Percentiles rank a stretch among this genome's conserved stretches.
These are phyloP conservation scores for Phaethornis superciliosus DNA, from an alignment of 2,113 vertebrate species.

Conservation along the genomic window DNA sequence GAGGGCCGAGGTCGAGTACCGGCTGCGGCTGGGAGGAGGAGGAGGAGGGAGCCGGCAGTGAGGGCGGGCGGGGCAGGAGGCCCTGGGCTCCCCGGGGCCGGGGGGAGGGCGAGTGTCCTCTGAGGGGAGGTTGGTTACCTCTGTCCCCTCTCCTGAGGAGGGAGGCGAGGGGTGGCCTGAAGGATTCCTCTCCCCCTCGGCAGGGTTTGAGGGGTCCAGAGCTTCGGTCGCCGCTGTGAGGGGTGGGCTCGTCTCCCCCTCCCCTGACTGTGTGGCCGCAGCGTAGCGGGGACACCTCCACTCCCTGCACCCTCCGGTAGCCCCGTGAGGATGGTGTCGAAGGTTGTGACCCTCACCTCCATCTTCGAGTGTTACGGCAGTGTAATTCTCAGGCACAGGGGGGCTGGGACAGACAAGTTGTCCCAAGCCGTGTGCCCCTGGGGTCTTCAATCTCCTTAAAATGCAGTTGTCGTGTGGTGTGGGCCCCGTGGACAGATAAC, in stretches of 20 bases:
- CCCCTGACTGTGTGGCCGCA: accelerated
- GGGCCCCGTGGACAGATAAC: not conserved
- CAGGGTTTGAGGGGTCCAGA: accelerated
- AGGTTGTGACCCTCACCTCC: accelerated
- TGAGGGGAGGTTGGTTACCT: not conserved
- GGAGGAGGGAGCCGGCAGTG: not conserved
- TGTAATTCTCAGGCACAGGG: accelerated
- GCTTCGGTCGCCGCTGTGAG: not conserved
- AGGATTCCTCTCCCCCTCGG: not conserved
- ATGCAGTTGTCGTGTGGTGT: not conserved
- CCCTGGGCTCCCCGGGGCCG: not conserved
- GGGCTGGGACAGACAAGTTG: not conserved
- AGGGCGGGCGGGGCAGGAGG: not conserved
- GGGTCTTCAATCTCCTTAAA: not conserved
- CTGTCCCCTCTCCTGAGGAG: not conserved
- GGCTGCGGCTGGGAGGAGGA: not conserved
- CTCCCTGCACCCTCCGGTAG: not conserved
- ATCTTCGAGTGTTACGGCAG: not conserved
- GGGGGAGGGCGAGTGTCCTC: not conserved
- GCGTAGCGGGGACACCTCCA: too few species aligned
- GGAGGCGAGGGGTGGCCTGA: not conserved
- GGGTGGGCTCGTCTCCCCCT: not conserved
- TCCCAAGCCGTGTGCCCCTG: not conserved
- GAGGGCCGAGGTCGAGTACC: not conserved
- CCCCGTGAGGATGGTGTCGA: not conserved